Evolutionary conservation across 2,113 vertebrate genomes (phyloP).

Genomic region (Microtus pennsylvanicus): DNA sequence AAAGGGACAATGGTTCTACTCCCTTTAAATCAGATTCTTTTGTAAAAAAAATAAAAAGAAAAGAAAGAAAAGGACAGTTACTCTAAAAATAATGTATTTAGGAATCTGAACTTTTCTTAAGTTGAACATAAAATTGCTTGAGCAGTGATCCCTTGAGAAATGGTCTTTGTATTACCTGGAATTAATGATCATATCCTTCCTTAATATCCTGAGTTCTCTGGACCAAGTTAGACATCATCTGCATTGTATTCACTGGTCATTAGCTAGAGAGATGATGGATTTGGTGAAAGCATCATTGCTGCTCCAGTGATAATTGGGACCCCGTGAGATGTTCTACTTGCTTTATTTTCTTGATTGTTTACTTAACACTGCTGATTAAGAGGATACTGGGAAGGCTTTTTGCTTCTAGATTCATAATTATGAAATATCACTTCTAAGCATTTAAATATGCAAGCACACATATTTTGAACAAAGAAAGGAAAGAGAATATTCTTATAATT

Average conservation of each 20-base stretch:
- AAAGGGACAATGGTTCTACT: neutral
- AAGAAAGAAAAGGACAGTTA: slow-evolving; percentile 10
- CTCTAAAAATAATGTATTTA: neutral
- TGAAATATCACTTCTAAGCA: neutral
- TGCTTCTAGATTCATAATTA: slow-evolving; percentile 4
- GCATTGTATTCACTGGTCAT: slow-evolving; percentile 2
- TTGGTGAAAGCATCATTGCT: slow-evolving; percentile 58
- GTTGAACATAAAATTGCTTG: slow-evolving; percentile 68
- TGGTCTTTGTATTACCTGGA: slow-evolving; percentile 54
- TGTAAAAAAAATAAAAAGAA: neutral
- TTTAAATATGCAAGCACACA: neutral
- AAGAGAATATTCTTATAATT: neutral
- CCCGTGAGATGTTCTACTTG: neutral
- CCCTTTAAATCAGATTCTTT: neutral
- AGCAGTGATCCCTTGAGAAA: slow-evolving; percentile 68
- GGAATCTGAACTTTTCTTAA: neutral
- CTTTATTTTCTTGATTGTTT: slow-evolving; percentile 53
- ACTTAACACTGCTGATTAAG: slow-evolving; percentile 31
- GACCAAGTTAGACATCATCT: slow-evolving; percentile 56
- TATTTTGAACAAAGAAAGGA: neutral
- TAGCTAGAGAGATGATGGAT: slow-evolving; percentile 64
- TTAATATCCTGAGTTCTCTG: slow-evolving; percentile 64
- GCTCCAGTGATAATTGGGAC: neutral
- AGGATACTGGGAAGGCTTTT: slow-evolving; percentile 31
- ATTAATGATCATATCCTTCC: slow-evolving; percentile 64